These are phyloP conservation scores for Drosophila biarmipes DNA, from an alignment of 1,140 invertebrate species.

Conservation along the genomic window DNA sequence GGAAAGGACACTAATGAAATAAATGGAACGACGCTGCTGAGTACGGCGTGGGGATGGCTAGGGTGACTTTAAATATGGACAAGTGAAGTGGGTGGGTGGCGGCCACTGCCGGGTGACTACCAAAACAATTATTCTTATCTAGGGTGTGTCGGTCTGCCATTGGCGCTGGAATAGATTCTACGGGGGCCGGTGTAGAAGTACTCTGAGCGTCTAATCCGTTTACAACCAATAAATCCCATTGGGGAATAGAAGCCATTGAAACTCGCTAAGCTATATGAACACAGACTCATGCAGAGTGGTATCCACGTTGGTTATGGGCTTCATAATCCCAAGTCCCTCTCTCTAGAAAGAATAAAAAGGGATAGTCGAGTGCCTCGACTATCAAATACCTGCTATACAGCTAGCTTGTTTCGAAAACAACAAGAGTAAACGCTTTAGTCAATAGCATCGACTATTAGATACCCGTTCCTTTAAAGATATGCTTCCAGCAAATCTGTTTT, in stretches of 20 bases:
- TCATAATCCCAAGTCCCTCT: neutral
- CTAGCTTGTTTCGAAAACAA: too few species aligned
- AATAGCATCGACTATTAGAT: too few species aligned
- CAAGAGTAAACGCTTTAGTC: too few species aligned
- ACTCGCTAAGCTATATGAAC: conserved; percentile 36
- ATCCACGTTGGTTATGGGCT: neutral
- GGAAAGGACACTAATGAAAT: conserved; percentile 62
- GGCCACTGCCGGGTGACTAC: conserved; percentile 14
- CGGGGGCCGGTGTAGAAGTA: neutral
- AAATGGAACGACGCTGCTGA: conserved; percentile 36
- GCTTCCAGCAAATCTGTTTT: too few species aligned
- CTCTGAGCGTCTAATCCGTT: conserved; percentile 55
- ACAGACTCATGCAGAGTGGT: neutral
- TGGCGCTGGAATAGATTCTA: conserved; percentile 4
- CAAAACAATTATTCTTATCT: conserved; percentile 17
- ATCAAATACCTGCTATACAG: too few species aligned
- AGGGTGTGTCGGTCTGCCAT: neutral
- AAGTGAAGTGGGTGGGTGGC: conserved; percentile 14
- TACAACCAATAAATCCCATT: conserved; percentile 52
- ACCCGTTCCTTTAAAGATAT: too few species aligned
- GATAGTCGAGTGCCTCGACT: too few species aligned
- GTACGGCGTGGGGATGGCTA: neutral
- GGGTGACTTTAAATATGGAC: conserved; percentile 40
- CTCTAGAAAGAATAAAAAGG: too few species aligned
- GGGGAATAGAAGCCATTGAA: conserved; percentile 60